A percentile compares a stretch with the other conserved stretches of the same genome.
Evolutionary conservation across 2,797 vertebrate species (phyloP).

Genomic region (Eulemur coronatus): DNA sequence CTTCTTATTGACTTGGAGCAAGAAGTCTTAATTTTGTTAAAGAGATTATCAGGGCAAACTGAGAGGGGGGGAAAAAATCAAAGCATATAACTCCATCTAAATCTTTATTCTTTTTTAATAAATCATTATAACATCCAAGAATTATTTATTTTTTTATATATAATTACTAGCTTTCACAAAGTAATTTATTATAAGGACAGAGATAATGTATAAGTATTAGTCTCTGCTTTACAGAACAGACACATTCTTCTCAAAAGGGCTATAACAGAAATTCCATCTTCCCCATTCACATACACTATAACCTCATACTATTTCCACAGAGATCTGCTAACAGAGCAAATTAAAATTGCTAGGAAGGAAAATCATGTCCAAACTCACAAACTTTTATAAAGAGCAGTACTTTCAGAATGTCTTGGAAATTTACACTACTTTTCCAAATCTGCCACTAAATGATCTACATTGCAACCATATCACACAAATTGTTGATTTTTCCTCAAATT

Average conservation of each 20-base stretch:
- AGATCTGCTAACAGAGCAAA: not conserved
- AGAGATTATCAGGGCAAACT: constrained; percentile 95
- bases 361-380: not conserved
- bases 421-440: constrained; percentile 1
- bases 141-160: not conserved
- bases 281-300: not conserved
- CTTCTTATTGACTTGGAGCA: constrained; percentile 92
- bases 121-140: constrained; percentile 23
- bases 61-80: constrained; percentile 21
- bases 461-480: not conserved
- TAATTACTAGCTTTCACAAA: not conserved
- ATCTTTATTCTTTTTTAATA: not conserved
- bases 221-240: constrained; percentile 4
- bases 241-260: not conserved
- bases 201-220: not conserved
- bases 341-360: constrained; percentile 20
- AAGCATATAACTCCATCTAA: not conserved
- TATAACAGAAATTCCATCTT: not conserved
- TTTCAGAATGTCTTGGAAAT: constrained; percentile 1
- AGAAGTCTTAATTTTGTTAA: constrained; percentile 92
- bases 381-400: not conserved
- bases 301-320: not conserved
- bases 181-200: not conserved
- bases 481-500: not conserved
- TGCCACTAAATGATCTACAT: not conserved